A percentile compares a stretch with the other conserved stretches of the same genome.
phyloP scores from a whole-genome alignment of 1,140 invertebrate species.

The Drosophila takahashii region DNA sequence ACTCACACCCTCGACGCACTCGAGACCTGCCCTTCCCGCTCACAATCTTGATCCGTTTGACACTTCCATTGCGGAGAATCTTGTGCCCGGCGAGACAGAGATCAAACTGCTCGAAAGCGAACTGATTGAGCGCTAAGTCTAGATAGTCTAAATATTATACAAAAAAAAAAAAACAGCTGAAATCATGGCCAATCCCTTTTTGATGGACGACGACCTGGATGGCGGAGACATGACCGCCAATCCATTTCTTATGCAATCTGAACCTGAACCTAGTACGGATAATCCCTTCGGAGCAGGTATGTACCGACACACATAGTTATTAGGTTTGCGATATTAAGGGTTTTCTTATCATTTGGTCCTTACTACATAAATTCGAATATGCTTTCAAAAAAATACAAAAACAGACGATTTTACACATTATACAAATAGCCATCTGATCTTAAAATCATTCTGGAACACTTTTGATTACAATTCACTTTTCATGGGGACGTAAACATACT shows the following conservation, averaged over 20 bases:
- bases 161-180: conserved; percentile 29
- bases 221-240: conserved; percentile 86
- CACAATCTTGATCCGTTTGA: conserved; percentile 91
- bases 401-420: no score
- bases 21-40: conserved; percentile 33
- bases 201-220: conserved; percentile 88
- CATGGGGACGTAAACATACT: no score
- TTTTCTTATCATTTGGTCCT: no score
- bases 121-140: conserved; percentile 85
- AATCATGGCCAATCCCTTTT: conserved; percentile 91
- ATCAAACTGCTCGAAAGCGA: conserved; percentile 91
- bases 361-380: no score
- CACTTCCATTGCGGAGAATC: conserved; percentile 90
- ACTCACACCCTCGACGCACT: conserved; percentile 73
- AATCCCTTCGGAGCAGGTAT: conserved; percentile 68
- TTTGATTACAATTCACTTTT: no score
- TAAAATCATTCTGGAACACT: no score
- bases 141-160: neutral
- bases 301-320: neutral
- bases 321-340: neutral
- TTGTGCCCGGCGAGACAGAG: conserved; percentile 91
- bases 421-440: no score
- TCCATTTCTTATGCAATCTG: conserved; percentile 85
- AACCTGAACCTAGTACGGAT: conserved; percentile 51
- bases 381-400: no score